A percentile compares a stretch with the other conserved stretches of the same genome.
Evolutionary conservation across 92 coral and sea anemone genomes (phyloP).

Genomic region (Phenganax subtilis): DNA sequence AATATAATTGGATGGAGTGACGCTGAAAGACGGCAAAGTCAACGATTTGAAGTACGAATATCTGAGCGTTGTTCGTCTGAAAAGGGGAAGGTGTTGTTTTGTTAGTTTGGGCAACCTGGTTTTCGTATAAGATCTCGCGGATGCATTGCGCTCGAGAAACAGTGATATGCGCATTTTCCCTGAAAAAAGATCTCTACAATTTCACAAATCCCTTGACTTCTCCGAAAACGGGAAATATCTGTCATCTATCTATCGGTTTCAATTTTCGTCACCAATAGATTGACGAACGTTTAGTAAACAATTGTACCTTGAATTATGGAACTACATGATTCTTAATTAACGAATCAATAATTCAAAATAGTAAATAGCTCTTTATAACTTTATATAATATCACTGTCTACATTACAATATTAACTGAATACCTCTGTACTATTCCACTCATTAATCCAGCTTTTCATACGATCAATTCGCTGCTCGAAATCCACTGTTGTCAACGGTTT

Average conservation of each 20-base stretch:
- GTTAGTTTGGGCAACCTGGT: background rate
- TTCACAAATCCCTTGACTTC: background rate
- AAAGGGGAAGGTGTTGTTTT: no score
- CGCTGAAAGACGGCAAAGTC: background rate
- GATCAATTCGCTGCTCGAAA: constrained; percentile 88
- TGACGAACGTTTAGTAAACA: no score
- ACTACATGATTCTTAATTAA: background rate
- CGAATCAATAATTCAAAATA: background rate
- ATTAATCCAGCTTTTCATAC: constrained; percentile 83
- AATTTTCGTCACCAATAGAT: no score
- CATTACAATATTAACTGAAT: background rate
- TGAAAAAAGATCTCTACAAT: background rate
- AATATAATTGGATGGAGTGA: constrained; percentile 22
- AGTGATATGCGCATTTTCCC: background rate
- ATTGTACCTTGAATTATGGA: no score
- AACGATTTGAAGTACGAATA: background rate
- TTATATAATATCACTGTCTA: background rate
- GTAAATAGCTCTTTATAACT: background rate
- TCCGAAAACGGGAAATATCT: background rate
- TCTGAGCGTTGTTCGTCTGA: no score
- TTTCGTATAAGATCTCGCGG: background rate
- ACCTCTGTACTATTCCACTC: constrained; percentile 87
- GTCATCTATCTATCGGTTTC: background rate
- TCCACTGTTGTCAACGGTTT: constrained; percentile 76
- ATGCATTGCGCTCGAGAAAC: background rate